These are phyloP conservation scores for Lobophora halterata DNA, from an alignment of 2,888 invertebrate genomes.

Conservation along the genomic window DNA sequence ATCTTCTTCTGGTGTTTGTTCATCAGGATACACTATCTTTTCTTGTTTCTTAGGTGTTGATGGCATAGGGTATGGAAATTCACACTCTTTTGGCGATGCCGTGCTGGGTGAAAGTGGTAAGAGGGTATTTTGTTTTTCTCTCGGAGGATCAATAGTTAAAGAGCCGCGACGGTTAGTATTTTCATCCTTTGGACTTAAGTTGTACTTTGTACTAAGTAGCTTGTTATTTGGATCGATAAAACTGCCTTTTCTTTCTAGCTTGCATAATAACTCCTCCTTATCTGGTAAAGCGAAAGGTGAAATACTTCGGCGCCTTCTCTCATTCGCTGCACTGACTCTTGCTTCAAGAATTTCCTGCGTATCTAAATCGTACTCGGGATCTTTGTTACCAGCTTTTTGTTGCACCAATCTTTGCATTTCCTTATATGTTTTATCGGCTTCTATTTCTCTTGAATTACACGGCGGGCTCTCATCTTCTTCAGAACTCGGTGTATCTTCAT, in stretches of 20 bases:
- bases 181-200: slow-evolving; percentile 66
- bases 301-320: slow-evolving; percentile 73
- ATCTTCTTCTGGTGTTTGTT: slow-evolving; percentile 44
- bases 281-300: slow-evolving; percentile 75
- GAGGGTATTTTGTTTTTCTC: slow-evolving; percentile 45
- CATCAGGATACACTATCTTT: slow-evolving; percentile 58
- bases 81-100: slow-evolving; percentile 58
- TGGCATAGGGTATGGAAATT: slow-evolving; percentile 54
- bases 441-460: slow-evolving; percentile 65
- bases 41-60: slow-evolving; percentile 63
- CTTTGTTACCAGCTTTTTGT: slow-evolving; percentile 61
- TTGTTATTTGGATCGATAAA: slow-evolving; percentile 75
- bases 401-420: slow-evolving; percentile 74
- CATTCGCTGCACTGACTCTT: slow-evolving; percentile 63
- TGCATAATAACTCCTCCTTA: slow-evolving; percentile 57
- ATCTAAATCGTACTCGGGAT: slow-evolving; percentile 72
- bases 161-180: slow-evolving; percentile 57
- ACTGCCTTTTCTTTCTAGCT: slow-evolving; percentile 69
- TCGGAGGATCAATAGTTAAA: slow-evolving; percentile 48
- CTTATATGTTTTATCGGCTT: slow-evolving; percentile 72
- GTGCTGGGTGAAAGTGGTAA: slow-evolving; percentile 53
- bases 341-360: slow-evolving; percentile 71
- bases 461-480: slow-evolving; percentile 56
- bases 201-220: slow-evolving; percentile 67
- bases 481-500: slow-evolving; percentile 84